These are phyloP conservation scores for Cinara cedri DNA, from an alignment of 2,888 invertebrate species.

Conservation along the genomic window DNA sequence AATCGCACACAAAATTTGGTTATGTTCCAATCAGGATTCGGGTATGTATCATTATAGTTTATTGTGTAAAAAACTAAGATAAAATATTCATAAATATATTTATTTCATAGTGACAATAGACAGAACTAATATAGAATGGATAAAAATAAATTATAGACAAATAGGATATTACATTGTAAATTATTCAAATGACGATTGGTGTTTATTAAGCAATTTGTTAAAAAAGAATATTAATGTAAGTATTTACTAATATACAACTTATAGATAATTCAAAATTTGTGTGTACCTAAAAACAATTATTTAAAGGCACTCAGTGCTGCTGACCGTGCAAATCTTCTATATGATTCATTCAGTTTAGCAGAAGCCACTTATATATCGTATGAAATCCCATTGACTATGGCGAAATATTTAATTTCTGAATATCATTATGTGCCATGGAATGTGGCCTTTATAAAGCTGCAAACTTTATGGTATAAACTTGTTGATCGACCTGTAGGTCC, in stretches of 20 bases:
- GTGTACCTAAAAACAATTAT: constrained; percentile 6
- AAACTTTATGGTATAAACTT: constrained; percentile 67
- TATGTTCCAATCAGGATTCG: constrained; percentile 60
- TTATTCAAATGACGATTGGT: constrained; percentile 76
- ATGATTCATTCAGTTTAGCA: constrained; percentile 83
- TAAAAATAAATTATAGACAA: constrained; percentile 86
- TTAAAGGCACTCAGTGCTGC: constrained; percentile 60
- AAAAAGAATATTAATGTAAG: constrained; percentile 63
- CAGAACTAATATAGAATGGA: constrained; percentile 68
- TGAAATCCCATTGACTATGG: constrained; percentile 72
- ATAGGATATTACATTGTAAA: constrained; percentile 89
- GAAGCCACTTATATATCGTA: constrained; percentile 74
- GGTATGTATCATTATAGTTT: constrained; percentile 59
- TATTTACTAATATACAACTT: background rate
- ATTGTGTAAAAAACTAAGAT: too few species aligned
- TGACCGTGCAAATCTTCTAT: constrained; percentile 80
- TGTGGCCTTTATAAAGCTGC: constrained; percentile 67
- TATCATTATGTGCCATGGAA: constrained; percentile 79
- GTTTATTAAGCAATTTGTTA: constrained; percentile 64
- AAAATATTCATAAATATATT: too few species aligned
- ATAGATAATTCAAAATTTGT: background rate
- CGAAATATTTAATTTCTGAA: constrained; percentile 73
- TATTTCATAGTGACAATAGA: constrained; percentile 66
- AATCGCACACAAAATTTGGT: constrained; percentile 63
- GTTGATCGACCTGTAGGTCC: constrained; percentile 67